Evolutionary conservation across 2,888 invertebrate genomes (phyloP).

Genomic region (Morpho achilles): DNA sequence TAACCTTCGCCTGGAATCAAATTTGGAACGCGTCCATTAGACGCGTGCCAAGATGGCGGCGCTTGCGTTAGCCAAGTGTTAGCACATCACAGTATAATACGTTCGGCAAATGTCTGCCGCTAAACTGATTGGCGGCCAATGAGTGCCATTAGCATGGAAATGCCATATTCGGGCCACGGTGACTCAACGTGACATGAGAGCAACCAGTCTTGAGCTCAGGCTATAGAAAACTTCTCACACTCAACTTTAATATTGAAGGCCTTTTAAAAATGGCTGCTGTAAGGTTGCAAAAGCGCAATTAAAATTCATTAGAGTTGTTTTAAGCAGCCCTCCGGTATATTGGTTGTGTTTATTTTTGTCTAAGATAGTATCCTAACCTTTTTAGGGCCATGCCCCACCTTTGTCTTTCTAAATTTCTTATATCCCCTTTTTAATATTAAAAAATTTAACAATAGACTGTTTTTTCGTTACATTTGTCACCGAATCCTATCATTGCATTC

Average conservation of each 20-base stretch:
- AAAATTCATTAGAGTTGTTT: slow-evolving; percentile 50
- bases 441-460: too few species aligned
- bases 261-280: slow-evolving; percentile 31
- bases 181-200: slow-evolving; percentile 49
- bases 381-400: too few species aligned
- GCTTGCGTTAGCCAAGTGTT: slow-evolving; percentile 26
- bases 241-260: slow-evolving; percentile 20
- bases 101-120: slow-evolving; percentile 53
- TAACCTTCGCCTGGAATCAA: slow-evolving; percentile 33
- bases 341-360: slow-evolving; percentile 19
- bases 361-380: too few species aligned
- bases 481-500: too few species aligned
- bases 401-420: slow-evolving; percentile 9
- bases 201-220: slow-evolving; percentile 34
- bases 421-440: background rate
- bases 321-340: slow-evolving; percentile 21
- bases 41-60: slow-evolving; percentile 49
- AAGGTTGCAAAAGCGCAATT: slow-evolving; percentile 44
- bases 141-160: slow-evolving; percentile 61
- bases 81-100: slow-evolving; percentile 43
- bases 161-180: slow-evolving; percentile 50
- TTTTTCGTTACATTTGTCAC: too few species aligned
- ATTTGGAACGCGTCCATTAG: slow-evolving; percentile 46
- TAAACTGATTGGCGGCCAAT: slow-evolving; percentile 67
- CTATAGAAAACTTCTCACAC: slow-evolving; percentile 23